phyloP scores from a whole-genome alignment of 1,140 invertebrate species.

The Drosophila ohnishii region DNA sequence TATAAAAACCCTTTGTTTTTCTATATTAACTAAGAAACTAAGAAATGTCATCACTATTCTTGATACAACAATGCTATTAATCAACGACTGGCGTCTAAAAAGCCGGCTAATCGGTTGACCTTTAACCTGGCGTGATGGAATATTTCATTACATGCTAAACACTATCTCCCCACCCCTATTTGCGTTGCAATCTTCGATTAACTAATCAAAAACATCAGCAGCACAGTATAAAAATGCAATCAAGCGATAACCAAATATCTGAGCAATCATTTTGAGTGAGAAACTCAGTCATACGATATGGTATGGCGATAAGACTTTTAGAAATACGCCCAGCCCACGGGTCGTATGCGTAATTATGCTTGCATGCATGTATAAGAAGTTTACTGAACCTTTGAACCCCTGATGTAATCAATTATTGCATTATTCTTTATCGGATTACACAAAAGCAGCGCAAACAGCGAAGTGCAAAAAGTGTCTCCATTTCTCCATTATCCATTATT shows the following conservation, averaged over 20 bases:
- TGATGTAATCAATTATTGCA: constrained; percentile 25
- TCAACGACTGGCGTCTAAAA: constrained; percentile 12
- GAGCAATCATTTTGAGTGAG: constrained; percentile 12
- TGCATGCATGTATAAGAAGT: constrained; percentile 9
- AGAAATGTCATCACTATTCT: constrained; percentile 1
- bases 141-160: constrained; percentile 21
- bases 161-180: not conserved
- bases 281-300: constrained; percentile 29
- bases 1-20: not conserved
- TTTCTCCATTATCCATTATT: not conserved
- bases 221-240: constrained; percentile 14
- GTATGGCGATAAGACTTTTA: constrained; percentile 18
- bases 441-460: not conserved
- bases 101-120: constrained; percentile 14
- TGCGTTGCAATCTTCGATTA: constrained; percentile 12
- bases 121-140: constrained; percentile 26
- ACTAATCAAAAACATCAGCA: constrained; percentile 16
- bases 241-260: constrained; percentile 18
- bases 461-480: not conserved
- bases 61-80: constrained; percentile 15
- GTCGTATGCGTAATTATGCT: constrained; percentile 33
- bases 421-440: constrained; percentile 18
- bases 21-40: too few relatives aligned
- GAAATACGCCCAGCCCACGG: constrained; percentile 1
- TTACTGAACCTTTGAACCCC: constrained; percentile 42